These are phyloP conservation scores for Agrochola litura DNA, from an alignment of 2,888 invertebrate genomes.

Conservation along the genomic window DNA sequence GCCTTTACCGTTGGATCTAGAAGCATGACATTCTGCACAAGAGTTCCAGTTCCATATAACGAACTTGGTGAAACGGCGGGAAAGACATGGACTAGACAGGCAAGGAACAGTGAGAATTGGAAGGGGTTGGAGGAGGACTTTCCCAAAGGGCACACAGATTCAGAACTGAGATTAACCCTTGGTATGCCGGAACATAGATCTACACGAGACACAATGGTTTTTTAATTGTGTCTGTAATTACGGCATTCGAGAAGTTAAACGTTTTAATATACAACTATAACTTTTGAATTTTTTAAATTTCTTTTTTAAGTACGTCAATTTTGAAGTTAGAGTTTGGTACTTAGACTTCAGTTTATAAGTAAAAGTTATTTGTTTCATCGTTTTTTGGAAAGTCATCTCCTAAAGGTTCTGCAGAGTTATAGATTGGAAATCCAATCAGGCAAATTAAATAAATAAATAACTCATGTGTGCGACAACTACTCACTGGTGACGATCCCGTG, in stretches of 20 bases:
- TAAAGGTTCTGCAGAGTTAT: neutral
- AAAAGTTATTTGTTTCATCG: neutral
- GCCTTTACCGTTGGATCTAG: neutral
- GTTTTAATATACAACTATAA: too few species aligned
- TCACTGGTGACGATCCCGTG: slow-evolving; percentile 63
- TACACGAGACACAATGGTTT: too few species aligned
- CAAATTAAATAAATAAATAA: neutral
- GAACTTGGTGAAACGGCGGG: neutral
- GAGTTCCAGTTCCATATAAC: neutral
- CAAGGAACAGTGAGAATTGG: too few species aligned
- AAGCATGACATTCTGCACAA: neutral
- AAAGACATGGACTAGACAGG: too few species aligned
- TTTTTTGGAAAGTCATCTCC: neutral
- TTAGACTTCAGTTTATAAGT: neutral
- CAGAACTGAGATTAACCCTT: too few species aligned
- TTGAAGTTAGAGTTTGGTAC: neutral
- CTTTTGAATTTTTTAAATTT: too few species aligned
- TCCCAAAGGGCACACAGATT: too few species aligned
- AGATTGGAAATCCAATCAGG: neutral
- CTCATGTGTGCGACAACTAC: slow-evolving; percentile 5
- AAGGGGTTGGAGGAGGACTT: too few species aligned
- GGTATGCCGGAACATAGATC: too few species aligned
- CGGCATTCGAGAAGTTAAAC: too few species aligned
- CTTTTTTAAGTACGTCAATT: neutral
- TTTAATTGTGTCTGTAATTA: too few species aligned